These are phyloP conservation scores for Pteruthius melanotis DNA, from an alignment of 2,113 vertebrate species.

Conservation along the genomic window DNA sequence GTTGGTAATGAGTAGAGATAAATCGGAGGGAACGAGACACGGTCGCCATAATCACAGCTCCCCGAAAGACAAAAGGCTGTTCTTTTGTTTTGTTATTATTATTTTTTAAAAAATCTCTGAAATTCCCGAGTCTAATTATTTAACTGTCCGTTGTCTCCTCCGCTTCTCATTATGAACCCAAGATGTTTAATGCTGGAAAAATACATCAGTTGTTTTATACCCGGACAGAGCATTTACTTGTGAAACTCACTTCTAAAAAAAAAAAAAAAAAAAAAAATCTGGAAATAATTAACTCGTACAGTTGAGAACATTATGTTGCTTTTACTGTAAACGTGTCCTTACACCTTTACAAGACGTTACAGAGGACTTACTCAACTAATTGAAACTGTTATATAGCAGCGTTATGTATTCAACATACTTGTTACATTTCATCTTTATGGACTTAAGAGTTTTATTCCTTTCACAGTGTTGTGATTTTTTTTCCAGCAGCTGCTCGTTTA, in stretches of 20 bases:
- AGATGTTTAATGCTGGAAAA: constrained; percentile 60
- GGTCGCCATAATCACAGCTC: not conserved
- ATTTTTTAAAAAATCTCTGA: not conserved
- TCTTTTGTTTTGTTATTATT: not conserved
- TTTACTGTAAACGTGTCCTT: constrained; percentile 70
- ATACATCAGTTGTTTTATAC: constrained; percentile 55
- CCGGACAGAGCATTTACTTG: constrained; percentile 53
- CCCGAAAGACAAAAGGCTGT: not conserved
- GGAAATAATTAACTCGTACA: constrained; percentile 76
- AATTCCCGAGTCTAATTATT: constrained; percentile 35
- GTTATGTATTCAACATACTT: constrained; percentile 61
- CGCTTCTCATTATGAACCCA: constrained; percentile 63
- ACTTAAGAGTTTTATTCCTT: constrained; percentile 48
- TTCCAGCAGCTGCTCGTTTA: not conserved
- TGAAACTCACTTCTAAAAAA: constrained; percentile 46
- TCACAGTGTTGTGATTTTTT: not conserved
- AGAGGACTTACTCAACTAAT: constrained; percentile 52
- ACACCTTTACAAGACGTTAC: constrained; percentile 70
- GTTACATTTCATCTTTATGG: constrained; percentile 67
- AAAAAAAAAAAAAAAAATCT: constrained; percentile 57
- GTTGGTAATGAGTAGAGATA: not conserved
- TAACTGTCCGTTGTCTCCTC: constrained; percentile 50
- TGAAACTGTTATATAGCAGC: constrained; percentile 49
- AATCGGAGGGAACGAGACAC: not conserved
- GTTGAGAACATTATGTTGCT: constrained; percentile 71